These are phyloP conservation scores for Holacanthella duospinosa DNA, from an alignment of 2,888 invertebrate species.

Conservation along the genomic window DNA sequence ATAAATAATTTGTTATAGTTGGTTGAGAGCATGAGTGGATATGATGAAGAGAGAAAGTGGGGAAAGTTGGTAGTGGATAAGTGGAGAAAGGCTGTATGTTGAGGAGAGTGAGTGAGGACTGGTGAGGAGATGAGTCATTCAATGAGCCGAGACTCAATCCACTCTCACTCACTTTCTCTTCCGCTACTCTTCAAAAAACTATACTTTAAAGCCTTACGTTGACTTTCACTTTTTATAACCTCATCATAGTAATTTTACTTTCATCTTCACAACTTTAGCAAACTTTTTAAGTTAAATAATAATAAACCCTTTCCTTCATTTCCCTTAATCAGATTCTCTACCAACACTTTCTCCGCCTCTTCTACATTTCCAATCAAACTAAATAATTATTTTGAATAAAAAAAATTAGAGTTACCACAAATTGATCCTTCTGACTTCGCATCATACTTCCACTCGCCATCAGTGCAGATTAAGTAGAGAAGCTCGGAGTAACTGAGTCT, in stretches of 20 bases:
- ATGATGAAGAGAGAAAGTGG: neutral
- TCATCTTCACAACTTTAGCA: neutral
- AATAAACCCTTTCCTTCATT: neutral
- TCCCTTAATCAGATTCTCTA: neutral
- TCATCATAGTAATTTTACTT: neutral
- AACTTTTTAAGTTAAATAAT: neutral
- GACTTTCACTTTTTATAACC: neutral
- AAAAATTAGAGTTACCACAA: conserved; percentile 6
- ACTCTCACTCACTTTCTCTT: conserved; percentile 1
- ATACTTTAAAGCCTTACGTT: neutral
- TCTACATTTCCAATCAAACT: neutral
- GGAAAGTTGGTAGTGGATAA: neutral
- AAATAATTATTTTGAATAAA: neutral
- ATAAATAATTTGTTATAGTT: no score
- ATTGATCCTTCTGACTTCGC: conserved; percentile 1
- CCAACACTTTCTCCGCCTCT: neutral
- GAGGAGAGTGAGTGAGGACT: neutral
- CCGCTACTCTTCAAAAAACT: neutral
- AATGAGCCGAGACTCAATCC: neutral
- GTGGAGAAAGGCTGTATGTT: neutral
- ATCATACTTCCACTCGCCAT: conserved; percentile 1
- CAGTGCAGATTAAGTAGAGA: conserved; percentile 1
- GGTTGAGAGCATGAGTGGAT: neutral
- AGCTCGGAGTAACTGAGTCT: neutral
- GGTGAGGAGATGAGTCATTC: conserved; percentile 7